phyloP scores from a whole-genome alignment of 92 coral and sea anemone species.

The Epizoanthus fatuus region DNA sequence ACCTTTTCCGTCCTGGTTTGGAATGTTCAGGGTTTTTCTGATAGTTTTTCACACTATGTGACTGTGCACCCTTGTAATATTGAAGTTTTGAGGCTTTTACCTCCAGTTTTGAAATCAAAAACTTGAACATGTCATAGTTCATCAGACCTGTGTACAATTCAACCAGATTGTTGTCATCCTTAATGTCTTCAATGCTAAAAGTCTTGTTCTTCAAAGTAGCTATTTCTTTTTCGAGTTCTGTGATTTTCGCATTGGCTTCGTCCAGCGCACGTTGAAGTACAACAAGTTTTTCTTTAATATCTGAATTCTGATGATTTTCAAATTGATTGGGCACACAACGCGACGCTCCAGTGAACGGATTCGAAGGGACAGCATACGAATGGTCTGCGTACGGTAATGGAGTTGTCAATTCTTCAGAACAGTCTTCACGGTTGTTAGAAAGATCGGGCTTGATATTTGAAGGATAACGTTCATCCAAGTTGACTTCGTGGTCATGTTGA shows the following conservation, averaged over 20 bases:
- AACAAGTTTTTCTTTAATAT: slow-evolving; percentile 1
- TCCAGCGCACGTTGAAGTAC: slow-evolving; percentile 27
- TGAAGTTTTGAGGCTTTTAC: slow-evolving; percentile 38
- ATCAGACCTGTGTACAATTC: slow-evolving; percentile 55
- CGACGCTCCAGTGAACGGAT: neutral
- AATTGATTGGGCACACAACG: slow-evolving; percentile 4
- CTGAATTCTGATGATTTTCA: neutral
- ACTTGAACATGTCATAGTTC: slow-evolving; percentile 36
- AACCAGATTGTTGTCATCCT: slow-evolving; percentile 39
- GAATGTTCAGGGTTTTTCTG: slow-evolving; percentile 7
- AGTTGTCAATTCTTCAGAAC: neutral
- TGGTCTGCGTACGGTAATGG: neutral
- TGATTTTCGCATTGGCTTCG: slow-evolving; percentile 18
- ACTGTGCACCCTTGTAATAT: slow-evolving; percentile 39
- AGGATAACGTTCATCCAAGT: too few relatives aligned
- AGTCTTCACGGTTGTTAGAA: too few relatives aligned
- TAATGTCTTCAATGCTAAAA: slow-evolving; percentile 46
- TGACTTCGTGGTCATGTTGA: too few relatives aligned
- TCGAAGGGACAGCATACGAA: neutral
- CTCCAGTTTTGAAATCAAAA: slow-evolving; percentile 37
- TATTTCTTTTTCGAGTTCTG: neutral
- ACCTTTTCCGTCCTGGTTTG: slow-evolving; percentile 64
- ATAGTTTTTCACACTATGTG: too few relatives aligned
- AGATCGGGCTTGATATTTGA: too few relatives aligned
- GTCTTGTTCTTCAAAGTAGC: slow-evolving; percentile 10